Conservation (phyloP, 2,113 vertebrate genomes). For the Microcebus griseorufus region DNA sequence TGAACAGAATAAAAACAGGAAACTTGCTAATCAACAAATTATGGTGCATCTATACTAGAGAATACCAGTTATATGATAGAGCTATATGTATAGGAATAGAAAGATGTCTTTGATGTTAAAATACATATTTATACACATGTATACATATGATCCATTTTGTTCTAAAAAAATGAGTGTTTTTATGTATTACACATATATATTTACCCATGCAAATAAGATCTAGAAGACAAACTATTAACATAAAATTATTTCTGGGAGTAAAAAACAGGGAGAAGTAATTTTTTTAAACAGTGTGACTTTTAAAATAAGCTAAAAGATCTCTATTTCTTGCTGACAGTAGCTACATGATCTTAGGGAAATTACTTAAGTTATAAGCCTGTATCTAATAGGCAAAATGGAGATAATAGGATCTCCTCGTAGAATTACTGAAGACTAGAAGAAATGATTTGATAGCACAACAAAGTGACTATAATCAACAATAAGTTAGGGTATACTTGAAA, state of each 20-base stretch:
- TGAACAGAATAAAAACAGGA: background rate
- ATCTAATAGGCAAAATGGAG: background rate
- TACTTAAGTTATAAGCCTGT: background rate
- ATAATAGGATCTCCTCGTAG: background rate
- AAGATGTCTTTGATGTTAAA: background rate
- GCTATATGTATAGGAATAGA: background rate
- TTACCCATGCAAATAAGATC: background rate
- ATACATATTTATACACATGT: background rate
- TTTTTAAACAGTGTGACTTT: background rate
- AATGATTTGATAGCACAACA: background rate
- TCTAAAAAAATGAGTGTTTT: background rate
- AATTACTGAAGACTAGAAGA: background rate
- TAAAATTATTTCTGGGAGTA: background rate
- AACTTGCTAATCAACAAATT: conserved; percentile 25
- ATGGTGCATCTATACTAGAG: background rate
- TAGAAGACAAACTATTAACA: background rate
- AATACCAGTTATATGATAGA: background rate
- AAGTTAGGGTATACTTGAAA: too few species aligned
- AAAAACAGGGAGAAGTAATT: background rate
- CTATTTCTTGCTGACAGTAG: background rate
- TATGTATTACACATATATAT: background rate
- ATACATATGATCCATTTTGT: background rate
- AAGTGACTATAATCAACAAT: too few species aligned
- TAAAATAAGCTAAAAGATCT: background rate
- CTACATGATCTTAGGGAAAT: background rate